phyloP scores from a whole-genome alignment of 30 jellyfish, hydroid and myxozoan genomes.

The Phacellophora camtschatica region DNA sequence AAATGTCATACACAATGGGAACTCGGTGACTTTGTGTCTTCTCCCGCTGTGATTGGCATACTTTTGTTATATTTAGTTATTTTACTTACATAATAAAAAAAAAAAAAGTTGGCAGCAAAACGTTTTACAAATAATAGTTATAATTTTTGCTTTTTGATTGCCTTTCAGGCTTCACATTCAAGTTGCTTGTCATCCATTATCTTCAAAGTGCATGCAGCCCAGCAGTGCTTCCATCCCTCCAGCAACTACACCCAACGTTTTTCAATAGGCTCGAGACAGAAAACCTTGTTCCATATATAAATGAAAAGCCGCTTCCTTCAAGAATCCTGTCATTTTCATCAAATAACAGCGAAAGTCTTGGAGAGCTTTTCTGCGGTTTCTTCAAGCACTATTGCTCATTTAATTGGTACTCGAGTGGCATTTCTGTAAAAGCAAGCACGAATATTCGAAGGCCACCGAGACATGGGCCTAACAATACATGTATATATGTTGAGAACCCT shows the following conservation, averaged over 20 bases:
- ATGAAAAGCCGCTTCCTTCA: constrained; percentile 23
- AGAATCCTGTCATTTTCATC: neutral
- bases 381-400: constrained; percentile 17
- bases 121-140: too few relatives aligned
- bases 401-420: constrained; percentile 14
- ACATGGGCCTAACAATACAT: constrained; percentile 35
- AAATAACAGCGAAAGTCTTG: constrained; percentile 25
- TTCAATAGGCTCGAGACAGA: neutral
- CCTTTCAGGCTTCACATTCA: constrained; percentile 43
- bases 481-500: constrained; percentile 52
- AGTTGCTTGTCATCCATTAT: constrained; percentile 44
- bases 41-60: too few relatives aligned
- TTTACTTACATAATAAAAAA: too few relatives aligned
- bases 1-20: too few relatives aligned
- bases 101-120: too few relatives aligned
- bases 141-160: too few relatives aligned
- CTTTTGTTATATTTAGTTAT: too few relatives aligned
- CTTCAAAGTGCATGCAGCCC: constrained; percentile 47
- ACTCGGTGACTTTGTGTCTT: too few relatives aligned
- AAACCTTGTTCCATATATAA: neutral
- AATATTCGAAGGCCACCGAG: constrained; percentile 19
- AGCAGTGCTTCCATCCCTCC: constrained; percentile 40
- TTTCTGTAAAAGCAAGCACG: constrained; percentile 34
- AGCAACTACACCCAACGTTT: constrained; percentile 9
- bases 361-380: constrained; percentile 35